Evolutionary conservation across 2,888 invertebrate genomes (phyloP).

Genomic region (Cryptophagus acutangulus): DNA sequence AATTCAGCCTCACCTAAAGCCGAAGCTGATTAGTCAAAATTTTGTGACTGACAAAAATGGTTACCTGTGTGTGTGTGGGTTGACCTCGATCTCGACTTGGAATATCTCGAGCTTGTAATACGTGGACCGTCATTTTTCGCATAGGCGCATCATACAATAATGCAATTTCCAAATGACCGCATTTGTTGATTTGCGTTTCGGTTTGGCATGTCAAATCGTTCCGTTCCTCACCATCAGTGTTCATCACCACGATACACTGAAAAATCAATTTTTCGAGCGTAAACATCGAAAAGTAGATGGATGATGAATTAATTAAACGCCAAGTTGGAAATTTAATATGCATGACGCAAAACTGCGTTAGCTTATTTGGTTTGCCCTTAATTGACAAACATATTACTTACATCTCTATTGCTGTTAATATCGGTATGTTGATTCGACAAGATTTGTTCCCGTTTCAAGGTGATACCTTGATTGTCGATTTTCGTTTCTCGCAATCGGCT

Average conservation of each 20-base stretch:
- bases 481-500: slow-evolving; percentile 59
- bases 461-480: slow-evolving; percentile 54
- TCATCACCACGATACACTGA: slow-evolving; percentile 54
- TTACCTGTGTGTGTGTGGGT: slow-evolving; percentile 64
- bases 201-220: slow-evolving; percentile 38
- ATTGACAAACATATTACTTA: slow-evolving; percentile 44
- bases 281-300: slow-evolving; percentile 3
- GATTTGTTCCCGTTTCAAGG: slow-evolving; percentile 39
- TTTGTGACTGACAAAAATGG: not conserved
- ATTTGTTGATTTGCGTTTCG: slow-evolving; percentile 56
- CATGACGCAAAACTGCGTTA: no score
- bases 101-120: slow-evolving; percentile 80
- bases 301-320: not conserved
- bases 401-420: slow-evolving; percentile 65
- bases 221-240: slow-evolving; percentile 41
- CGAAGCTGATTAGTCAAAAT: not conserved
- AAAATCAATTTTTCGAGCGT: slow-evolving; percentile 14
- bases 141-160: slow-evolving; percentile 86
- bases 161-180: slow-evolving; percentile 82
- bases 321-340: no score
- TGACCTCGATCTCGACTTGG: slow-evolving; percentile 66
- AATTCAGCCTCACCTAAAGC: slow-evolving; percentile 74
- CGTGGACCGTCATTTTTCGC: slow-evolving; percentile 87
- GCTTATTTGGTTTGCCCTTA: not conserved
- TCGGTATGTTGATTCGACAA: no score